These are phyloP conservation scores for Taeniopygia guttata DNA, from an alignment of 2,797 vertebrate genomes.

Conservation along the genomic window DNA sequence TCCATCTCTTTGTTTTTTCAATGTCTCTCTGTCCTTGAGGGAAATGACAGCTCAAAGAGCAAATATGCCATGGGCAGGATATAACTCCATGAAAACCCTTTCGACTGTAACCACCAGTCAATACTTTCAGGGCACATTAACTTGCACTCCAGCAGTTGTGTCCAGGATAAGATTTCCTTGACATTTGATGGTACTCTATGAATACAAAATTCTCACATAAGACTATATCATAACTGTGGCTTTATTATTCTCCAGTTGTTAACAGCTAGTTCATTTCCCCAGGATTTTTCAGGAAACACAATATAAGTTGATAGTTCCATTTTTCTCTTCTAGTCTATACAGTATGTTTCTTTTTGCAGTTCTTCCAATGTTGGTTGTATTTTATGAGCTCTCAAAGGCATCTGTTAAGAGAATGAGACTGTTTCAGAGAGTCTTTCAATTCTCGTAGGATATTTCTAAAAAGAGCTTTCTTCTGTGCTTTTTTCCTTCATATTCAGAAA, in stretches of 20 bases:
- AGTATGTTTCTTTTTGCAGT: neutral
- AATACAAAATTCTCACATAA: neutral
- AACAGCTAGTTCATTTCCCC: neutral
- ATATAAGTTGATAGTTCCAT: neutral
- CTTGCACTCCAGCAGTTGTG: neutral
- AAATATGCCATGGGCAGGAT: accelerated
- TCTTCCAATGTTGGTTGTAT: neutral
- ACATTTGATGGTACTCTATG: neutral
- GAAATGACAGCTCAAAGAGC: neutral
- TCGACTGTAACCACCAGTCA: accelerated
- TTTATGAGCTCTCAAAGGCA: neutral
- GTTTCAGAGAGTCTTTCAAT: neutral
- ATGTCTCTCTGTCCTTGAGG: neutral
- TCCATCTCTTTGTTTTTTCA: neutral
- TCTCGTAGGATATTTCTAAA: neutral
- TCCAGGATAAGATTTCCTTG: neutral
- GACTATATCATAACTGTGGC: neutral
- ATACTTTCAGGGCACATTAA: neutral
- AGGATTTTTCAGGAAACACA: neutral
- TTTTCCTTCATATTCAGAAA: neutral
- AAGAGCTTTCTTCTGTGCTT: accelerated
- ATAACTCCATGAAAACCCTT: neutral
- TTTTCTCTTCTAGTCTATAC: neutral
- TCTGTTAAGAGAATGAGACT: neutral
- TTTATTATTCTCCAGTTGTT: neutral